Conservation (phyloP, 2,113 vertebrate genomes). For the Pipra filicauda region DNA sequence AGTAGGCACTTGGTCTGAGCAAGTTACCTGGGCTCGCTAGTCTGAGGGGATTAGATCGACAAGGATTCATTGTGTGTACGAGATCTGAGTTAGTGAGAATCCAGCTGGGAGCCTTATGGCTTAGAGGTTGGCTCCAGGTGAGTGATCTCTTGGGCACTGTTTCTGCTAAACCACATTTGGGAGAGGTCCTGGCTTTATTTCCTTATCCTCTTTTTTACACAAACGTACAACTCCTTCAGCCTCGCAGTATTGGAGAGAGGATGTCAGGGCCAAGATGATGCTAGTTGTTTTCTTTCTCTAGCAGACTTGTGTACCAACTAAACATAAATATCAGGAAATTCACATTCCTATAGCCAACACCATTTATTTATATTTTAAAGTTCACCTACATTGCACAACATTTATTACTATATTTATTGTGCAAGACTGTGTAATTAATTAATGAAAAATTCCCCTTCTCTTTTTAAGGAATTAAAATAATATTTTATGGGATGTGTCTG, state of each 20-base stretch:
- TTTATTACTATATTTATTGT: slow-evolving; percentile 33
- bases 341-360: not conserved
- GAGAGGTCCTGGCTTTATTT: not conserved
- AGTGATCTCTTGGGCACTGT: not conserved
- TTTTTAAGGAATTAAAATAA: slow-evolving; percentile 17
- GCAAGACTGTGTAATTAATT: slow-evolving; percentile 16
- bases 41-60: rapidly evolving
- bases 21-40: not conserved
- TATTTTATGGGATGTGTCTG: not conserved
- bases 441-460: not conserved
- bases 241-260: not conserved
- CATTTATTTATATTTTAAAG: slow-evolving; percentile 19
- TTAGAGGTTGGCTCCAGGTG: not conserved
- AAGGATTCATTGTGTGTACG: not conserved
- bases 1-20: not conserved
- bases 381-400: slow-evolving; percentile 10
- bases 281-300: not conserved
- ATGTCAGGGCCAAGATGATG: not conserved
- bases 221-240: not conserved
- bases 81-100: not conserved
- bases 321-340: slow-evolving; percentile 13
- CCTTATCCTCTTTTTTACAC: not conserved
- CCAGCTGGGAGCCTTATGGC: not conserved
- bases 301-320: not conserved
- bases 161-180: not conserved